Evolutionary conservation across 2,888 invertebrate genomes (phyloP), one percentile per base, ranked within the genome.

Genomic region (Thymelicus acteon): DNA sequence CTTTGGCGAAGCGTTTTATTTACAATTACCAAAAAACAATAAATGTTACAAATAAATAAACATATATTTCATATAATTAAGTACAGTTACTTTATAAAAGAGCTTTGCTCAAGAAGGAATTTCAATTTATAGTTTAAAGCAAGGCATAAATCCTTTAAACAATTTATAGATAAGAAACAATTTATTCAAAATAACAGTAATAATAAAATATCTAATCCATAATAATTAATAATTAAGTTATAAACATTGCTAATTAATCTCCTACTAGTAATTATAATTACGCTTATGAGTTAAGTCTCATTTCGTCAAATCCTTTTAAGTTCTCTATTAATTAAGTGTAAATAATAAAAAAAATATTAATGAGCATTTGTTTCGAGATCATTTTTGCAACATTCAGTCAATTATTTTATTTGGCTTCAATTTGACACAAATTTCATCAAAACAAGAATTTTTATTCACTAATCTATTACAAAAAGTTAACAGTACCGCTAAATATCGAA

Each of bases 1-100:
- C 89, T 91, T 91, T 91, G 91, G 91, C 89, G 84, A 89, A 90
- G 85, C 82, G 77, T 77, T 76, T 78, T 91, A 90, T 90, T 85
- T 90, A 91, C 91, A 89, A 76, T 75, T 75, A 72, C 62, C 72
- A 67, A 73, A 73, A 68, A 64, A 19, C 37, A 64, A 67, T 44
- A 40, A 8, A 62, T 24, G 37, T 40, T 44, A 48, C 15, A 69
- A 54, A 62, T 67, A 52, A 68, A 60, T 15, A 64, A 70, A 67
- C 60, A 57, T 66, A 65, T 58, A 62, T 58, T 64, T 44, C n/a
- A 60, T 58, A 31, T 60, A 69, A 67, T 57, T 19, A 61, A 68
- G 47, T 31, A 57, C 57, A 57, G 57, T 31, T 64, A 62, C 58
- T 6, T 37, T 68, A 63, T 52, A 60, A 49, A 63, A 61, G 65